Evolutionary conservation across 2,888 invertebrate species (phyloP), one percentile per base, ranked within the genome.

Genomic region (Phalera bucephala): DNA sequence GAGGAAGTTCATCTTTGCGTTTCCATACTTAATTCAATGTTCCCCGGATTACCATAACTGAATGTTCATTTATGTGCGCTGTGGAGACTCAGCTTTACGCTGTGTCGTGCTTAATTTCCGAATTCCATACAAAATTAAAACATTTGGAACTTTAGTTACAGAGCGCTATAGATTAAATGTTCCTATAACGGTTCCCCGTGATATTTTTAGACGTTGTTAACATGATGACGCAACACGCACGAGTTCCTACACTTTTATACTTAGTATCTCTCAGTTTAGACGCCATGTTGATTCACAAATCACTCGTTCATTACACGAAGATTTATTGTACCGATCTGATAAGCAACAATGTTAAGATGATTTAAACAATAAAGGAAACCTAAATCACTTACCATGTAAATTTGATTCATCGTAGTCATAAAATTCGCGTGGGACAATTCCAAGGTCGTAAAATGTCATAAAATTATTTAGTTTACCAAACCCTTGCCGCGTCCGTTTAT

Each of bases 381-480:
- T 78, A 75, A 78, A 79, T 82, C 72, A 74, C 54, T 48, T 52
- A 52, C 43, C 52, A 59, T 63, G 63, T 68, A 53, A 65, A 63
- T 60, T 62, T 75, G 78, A 76, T 78, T 74, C 65, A 79, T 64
- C 57, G 55, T 48, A 46, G 53, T 66, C 64, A 80, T 81, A 78
- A 83, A 81, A 75, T 81, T 78, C 55, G 71, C 79, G 53, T 65
- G 66, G 72, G 69, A 78, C 76, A 75, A 75, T 77, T 59, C 64
- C 69, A 78, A 81, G 72, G 77, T 64, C 63, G 67, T 84, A 73
- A 84, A 63, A 68, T 63, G 81, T 80, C 82, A 65, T 72, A 72
- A 78, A 77, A 73, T 81, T 81, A 85, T 85, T 83, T 80, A 83
- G 72, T 70, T 61, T 61, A 54, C 55, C 56, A 68, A 78, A 78